Base-by-base conservation (phyloP, 2,888 invertebrate species). In the Agrenia bidenticulata region DNA sequence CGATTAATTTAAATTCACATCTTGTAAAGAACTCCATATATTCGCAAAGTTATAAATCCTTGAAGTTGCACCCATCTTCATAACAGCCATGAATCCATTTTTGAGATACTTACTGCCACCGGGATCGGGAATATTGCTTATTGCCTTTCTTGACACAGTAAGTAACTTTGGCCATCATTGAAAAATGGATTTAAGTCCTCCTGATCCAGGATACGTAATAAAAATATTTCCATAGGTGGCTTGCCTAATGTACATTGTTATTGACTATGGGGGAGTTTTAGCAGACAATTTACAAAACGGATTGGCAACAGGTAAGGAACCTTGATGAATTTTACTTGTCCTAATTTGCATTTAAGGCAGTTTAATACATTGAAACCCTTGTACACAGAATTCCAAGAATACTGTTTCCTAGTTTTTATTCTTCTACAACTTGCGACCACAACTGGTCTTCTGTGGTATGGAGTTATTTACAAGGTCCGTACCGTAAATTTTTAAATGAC, bases 391-490 rank as follows among this genome's bases (percentile, higher is more conserved):
- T 51, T 61, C 2, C 26, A 54, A 2, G 66, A 69, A 51, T 56
- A 55, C 1, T 19, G 64, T 11, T 50, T 59, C 17, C 55, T 64
- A 42, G 26, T 66, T 7, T n/a, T 69, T 2, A 62, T 69, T 11
- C 15, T 69, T 2, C 1, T 64, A 32, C 66, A 72, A 56, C 21
- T 72, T 9, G 11, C 66, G 7, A n/a, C 55, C n/a, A 58, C 64
- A n/a, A 53, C 65, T 4, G 32, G 42, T 13, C 56, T 62, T 11
- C 41, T 72, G 7, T 62, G 69, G n/a, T 72, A 69, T 49, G 72
- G 72, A 7, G 72, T 67, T 2, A 57, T 72, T 9, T 2, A 69
- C 7, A 65, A 65, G 57, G 72, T 69, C 53, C 9, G 23, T 42
- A 7, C 4, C 15, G 4, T 45, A n/a, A n/a, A n/a, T n/a, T n/a